phyloP scores from a whole-genome alignment of 2,888 invertebrate species.

The Orchestes rusci region DNA sequence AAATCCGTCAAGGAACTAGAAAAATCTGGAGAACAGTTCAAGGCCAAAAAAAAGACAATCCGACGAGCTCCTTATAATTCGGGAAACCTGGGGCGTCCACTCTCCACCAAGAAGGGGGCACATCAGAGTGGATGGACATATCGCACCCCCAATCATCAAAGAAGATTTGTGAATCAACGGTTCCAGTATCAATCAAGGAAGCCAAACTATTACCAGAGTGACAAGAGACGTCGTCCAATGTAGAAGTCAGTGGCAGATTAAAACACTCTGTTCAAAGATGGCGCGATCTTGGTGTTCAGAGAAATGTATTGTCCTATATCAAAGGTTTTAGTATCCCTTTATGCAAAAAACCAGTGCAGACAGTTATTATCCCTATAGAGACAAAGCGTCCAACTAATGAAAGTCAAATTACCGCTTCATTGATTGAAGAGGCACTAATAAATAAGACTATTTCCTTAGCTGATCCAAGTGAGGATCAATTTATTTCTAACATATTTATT shows the following conservation, averaged over 20 bases:
- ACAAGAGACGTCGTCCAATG: conserved; percentile 3
- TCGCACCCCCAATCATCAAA: neutral
- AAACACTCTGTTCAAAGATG: neutral
- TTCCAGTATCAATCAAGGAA: neutral
- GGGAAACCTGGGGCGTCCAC: conserved; percentile 2
- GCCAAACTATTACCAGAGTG: neutral
- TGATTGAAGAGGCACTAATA: too few relatives aligned
- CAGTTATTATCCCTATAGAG: too few relatives aligned
- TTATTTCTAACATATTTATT: too few relatives aligned
- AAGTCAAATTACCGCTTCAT: too few relatives aligned
- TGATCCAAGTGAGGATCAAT: too few relatives aligned
- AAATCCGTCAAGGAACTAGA: conserved; percentile 1
- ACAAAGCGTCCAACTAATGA: too few relatives aligned
- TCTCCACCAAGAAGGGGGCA: neutral
- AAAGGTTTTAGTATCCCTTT: too few relatives aligned
- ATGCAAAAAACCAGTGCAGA: too few relatives aligned
- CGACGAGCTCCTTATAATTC: neutral
- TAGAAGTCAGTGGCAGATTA: neutral
- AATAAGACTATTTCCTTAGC: too few relatives aligned
- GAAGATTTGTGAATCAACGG: neutral
- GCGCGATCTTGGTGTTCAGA: too few relatives aligned
- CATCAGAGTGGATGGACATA: neutral
- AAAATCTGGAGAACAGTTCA: conserved; percentile 1
- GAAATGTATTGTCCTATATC: too few relatives aligned
- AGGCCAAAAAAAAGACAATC: neutral